Percentiles rank a stretch among this genome's conserved stretches.
These are phyloP conservation scores for Pogonocichla stellata DNA, from an alignment of 2,113 vertebrate genomes.

Conservation along the genomic window DNA sequence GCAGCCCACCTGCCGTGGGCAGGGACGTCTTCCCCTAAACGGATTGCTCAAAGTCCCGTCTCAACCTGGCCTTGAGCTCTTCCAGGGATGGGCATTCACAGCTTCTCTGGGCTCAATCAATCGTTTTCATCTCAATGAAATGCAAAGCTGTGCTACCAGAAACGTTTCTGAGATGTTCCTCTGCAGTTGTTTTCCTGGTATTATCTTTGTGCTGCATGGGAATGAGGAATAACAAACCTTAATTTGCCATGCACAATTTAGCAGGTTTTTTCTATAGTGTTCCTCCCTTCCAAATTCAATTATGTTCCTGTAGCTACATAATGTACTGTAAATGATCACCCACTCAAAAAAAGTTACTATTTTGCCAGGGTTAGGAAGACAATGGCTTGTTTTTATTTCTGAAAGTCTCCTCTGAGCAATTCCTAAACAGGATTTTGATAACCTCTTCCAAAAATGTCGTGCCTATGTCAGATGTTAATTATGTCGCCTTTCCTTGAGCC, in stretches of 20 bases:
- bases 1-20: rapidly evolving
- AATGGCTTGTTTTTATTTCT: not conserved
- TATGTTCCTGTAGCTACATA: not conserved
- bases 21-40: not conserved
- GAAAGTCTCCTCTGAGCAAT: not conserved
- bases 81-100: not conserved
- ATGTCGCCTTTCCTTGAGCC: not conserved
- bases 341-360: not conserved
- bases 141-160: not conserved
- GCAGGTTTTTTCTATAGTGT: not conserved
- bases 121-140: not conserved
- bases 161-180: not conserved
- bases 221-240: not conserved
- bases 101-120: not conserved
- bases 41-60: not conserved
- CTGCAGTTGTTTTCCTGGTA: not conserved
- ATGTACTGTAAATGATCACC: not conserved
- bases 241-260: not conserved
- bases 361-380: not conserved
- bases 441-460: not conserved
- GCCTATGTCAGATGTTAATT: not conserved
- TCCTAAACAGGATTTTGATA: not conserved
- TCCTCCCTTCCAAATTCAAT: not conserved
- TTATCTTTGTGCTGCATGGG: not conserved
- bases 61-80: not conserved